Percentiles rank a stretch among this genome's conserved stretches.
These are phyloP conservation scores for Andrena flavipes DNA, from an alignment of 2,888 invertebrate genomes.

Conservation along the genomic window DNA sequence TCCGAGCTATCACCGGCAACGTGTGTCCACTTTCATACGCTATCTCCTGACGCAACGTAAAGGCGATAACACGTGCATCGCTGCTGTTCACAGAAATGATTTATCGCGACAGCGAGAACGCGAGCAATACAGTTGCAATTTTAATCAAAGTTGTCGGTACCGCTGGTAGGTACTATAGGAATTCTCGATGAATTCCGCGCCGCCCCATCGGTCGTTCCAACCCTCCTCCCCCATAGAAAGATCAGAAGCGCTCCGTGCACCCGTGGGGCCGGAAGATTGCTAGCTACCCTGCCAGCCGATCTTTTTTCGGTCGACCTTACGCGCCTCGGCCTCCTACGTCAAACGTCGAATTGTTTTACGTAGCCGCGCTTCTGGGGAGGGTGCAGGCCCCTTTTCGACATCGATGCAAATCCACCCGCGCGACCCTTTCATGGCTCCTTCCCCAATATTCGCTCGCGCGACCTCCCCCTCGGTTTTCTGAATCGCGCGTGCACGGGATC, in stretches of 20 bases:
- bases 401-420: slow-evolving; percentile 68
- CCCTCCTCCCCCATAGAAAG: slow-evolving; percentile 27
- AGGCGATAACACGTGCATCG: background rate
- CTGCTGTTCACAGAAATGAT: no score
- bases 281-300: slow-evolving; percentile 36
- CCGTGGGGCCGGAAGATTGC: slow-evolving; percentile 10
- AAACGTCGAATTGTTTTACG: slow-evolving; percentile 59
- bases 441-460: slow-evolving; percentile 37
- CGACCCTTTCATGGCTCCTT: slow-evolving; percentile 51
- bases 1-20: no score
- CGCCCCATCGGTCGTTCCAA: background rate
- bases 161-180: slow-evolving; percentile 21
- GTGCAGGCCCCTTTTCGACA: slow-evolving; percentile 60
- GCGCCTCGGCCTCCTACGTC: slow-evolving; percentile 36
- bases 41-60: background rate
- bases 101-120: background rate
- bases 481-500: slow-evolving; percentile 54
- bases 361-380: slow-evolving; percentile 37
- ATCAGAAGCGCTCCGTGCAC: slow-evolving; percentile 23
- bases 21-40: no score
- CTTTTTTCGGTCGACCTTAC: slow-evolving; percentile 45
- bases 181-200: slow-evolving; percentile 30
- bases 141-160: slow-evolving; percentile 43
- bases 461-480: slow-evolving; percentile 55
- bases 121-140: slow-evolving; percentile 10